Percentiles rank a stretch among this genome's conserved stretches.
These are phyloP conservation scores for Pyrochroa serraticornis DNA, from an alignment of 2,888 invertebrate genomes.

Conservation along the genomic window DNA sequence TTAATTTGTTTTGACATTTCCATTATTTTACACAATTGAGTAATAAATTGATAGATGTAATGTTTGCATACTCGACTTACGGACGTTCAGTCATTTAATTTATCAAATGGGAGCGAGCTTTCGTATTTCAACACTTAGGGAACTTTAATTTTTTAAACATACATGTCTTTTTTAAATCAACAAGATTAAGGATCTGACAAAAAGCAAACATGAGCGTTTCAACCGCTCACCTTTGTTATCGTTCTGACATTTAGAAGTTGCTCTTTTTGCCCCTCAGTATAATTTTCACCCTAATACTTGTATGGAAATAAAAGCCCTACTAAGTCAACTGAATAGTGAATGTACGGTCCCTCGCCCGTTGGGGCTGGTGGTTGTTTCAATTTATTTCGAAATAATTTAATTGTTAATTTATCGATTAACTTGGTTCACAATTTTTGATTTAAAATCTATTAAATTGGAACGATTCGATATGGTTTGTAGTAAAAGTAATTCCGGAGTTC, in stretches of 20 bases:
- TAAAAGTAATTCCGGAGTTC: background rate
- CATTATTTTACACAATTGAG: slow-evolving; percentile 13
- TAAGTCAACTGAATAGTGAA: slow-evolving; percentile 24
- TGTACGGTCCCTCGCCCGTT: slow-evolving; percentile 6
- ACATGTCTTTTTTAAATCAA: background rate
- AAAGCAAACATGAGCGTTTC: slow-evolving; percentile 32
- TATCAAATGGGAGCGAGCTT: no score
- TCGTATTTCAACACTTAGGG: no score
- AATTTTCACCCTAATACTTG: slow-evolving; percentile 49
- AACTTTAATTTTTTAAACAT: background rate
- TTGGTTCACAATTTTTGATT: no score
- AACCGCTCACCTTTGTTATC: slow-evolving; percentile 47
- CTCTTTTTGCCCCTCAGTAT: slow-evolving; percentile 46
- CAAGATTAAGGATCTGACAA: slow-evolving; percentile 20
- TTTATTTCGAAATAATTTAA: background rate
- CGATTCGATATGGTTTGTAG: no score
- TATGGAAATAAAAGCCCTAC: slow-evolving; percentile 38
- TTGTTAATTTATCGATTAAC: background rate
- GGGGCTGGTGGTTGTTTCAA: background rate
- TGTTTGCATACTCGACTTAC: background rate
- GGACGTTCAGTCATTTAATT: no score
- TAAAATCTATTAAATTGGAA: no score
- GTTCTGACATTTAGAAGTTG: slow-evolving; percentile 49
- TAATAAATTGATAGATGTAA: slow-evolving; percentile 13
- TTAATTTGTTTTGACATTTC: slow-evolving; percentile 34